Conservation (phyloP, 2,113 vertebrate genomes). For the cattle (Bos taurus) region ARS-UCD2.0 NC_037337.1:15204501-15205000, state of each 20-base stretch:
- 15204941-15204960: neutral
- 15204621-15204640: neutral
- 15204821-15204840: neutral
- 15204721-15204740: neutral
- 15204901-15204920: neutral
- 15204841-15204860: neutral
- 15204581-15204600: neutral
- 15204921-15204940: rapidly evolving
- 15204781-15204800: neutral
- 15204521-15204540: neutral
- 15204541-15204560: neutral
- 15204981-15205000: neutral
- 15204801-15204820: neutral
- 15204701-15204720: neutral
- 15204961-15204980: neutral
- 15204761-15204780: neutral
- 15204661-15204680: neutral
- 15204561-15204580: rapidly evolving
- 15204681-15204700: neutral
- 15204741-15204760: neutral
- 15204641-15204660: no score
- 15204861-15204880: rapidly evolving
- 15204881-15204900: neutral
- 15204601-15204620: neutral
- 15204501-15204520: neutral